Conservation (phyloP, 2,113 vertebrate genomes). For the Scortum barcoo region DNA sequence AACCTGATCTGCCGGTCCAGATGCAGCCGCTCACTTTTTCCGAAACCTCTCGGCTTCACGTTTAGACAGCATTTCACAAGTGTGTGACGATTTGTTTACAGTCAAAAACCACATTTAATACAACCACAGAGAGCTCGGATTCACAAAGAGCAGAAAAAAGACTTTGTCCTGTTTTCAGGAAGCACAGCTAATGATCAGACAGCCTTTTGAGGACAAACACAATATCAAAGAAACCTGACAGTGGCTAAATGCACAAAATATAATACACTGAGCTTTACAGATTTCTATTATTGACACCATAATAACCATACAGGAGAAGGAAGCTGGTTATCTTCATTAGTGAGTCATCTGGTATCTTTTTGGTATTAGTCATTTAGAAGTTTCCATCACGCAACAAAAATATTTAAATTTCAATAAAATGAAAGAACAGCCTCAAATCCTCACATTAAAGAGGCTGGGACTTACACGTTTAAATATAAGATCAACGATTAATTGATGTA, state of each 20-base stretch:
- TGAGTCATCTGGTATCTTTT: neutral
- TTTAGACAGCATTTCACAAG: constrained; percentile 38
- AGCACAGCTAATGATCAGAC: neutral
- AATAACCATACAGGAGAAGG: neutral
- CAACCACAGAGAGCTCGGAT: neutral
- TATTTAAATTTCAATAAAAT: neutral
- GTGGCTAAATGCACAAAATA: neutral
- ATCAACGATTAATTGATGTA: neutral
- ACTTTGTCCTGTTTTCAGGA: neutral
- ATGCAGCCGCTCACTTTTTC: constrained; percentile 48
- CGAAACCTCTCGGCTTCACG: constrained; percentile 1
- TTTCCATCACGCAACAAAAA: no score
- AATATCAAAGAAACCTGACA: neutral
- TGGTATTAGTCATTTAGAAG: neutral
- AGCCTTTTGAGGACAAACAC: neutral
- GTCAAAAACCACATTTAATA: neutral
- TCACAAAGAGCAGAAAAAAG: neutral
- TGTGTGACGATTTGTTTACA: constrained; percentile 18
- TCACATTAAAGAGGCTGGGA: neutral
- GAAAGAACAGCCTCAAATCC: neutral
- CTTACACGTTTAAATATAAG: neutral
- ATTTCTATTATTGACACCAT: constrained; percentile 6
- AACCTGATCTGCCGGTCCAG: constrained; percentile 74
- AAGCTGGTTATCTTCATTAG: neutral
- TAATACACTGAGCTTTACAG: neutral